phyloP scores from a whole-genome alignment of 37 sponge, comb jelly and placozoan species.

The Agelas oroides region DNA sequence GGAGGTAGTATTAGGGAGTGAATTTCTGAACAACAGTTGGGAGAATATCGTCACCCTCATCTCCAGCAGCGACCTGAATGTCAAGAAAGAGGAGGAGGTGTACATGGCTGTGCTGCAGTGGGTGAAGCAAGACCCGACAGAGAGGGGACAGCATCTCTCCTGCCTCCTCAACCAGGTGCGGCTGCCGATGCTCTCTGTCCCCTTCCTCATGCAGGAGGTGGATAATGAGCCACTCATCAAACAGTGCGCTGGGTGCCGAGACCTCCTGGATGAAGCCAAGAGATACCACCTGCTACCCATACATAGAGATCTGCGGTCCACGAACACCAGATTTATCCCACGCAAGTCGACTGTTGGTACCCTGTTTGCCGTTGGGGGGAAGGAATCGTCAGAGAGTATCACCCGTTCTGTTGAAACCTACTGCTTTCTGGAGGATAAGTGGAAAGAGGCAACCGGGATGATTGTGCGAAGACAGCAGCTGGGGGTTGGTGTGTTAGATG shows the following conservation, averaged over 20 bases:
- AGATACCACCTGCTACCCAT: constrained; percentile 85
- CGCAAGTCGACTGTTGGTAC: constrained; percentile 85
- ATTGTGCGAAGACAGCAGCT: constrained; percentile 92
- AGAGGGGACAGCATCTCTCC: constrained; percentile 74
- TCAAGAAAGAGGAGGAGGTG: constrained; percentile 88
- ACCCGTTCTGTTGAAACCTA: constrained; percentile 85
- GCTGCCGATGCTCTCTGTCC: constrained; percentile 81
- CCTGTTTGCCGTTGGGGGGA: constrained; percentile 92
- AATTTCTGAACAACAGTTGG: constrained; percentile 82
- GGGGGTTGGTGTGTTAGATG: constrained; percentile 85
- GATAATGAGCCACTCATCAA: constrained; percentile 76
- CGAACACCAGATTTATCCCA: constrained; percentile 71
- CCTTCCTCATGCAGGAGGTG: constrained; percentile 85
- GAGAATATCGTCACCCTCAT: constrained; percentile 81
- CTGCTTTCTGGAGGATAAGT: constrained; percentile 70
- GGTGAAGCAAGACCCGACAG: constrained; percentile 78
- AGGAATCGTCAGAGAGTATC: constrained; percentile 94
- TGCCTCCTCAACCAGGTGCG: constrained; percentile 78
- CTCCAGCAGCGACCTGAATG: constrained; percentile 78
- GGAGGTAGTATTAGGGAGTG: constrained; percentile 72
- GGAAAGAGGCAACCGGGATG: constrained; percentile 80
- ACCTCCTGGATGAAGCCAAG: constrained; percentile 95
- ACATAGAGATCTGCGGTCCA: constrained; percentile 43
- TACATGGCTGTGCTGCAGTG: constrained; percentile 87
- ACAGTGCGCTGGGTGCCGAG: constrained; percentile 74